These are phyloP conservation scores for Drosophila anceps DNA, from an alignment of 2,888 invertebrate species.

Conservation along the genomic window DNA sequence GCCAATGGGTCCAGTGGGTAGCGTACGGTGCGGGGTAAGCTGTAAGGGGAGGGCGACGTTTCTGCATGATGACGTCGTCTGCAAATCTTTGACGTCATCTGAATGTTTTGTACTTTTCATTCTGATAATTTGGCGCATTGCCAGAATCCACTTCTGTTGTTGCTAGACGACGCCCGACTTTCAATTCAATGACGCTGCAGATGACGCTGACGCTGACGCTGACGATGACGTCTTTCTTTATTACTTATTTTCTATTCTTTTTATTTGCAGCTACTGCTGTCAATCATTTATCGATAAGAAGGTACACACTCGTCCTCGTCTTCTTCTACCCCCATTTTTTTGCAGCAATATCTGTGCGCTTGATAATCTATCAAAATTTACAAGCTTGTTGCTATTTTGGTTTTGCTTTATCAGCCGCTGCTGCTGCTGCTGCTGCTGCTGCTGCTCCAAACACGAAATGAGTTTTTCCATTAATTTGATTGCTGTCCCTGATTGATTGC, in stretches of 20 bases:
- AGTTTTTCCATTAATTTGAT: slow-evolving; percentile 53
- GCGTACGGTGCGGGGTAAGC: not conserved
- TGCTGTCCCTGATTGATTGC: slow-evolving; percentile 49
- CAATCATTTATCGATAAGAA: slow-evolving; percentile 31
- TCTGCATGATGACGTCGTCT: slow-evolving; percentile 21
- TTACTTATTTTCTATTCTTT: not conserved
- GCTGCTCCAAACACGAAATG: slow-evolving; percentile 34
- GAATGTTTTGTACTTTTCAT: not conserved
- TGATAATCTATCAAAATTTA: slow-evolving; percentile 50
- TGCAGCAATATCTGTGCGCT: slow-evolving; percentile 6
- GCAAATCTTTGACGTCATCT: slow-evolving; percentile 35
- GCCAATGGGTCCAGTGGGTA: slow-evolving; percentile 28
- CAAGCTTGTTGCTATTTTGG: slow-evolving; percentile 30
- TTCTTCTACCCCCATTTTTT: not conserved
- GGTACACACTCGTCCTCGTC: not conserved
- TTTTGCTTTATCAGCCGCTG: slow-evolving; percentile 3
- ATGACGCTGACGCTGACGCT: slow-evolving; percentile 33
- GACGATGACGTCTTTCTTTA: slow-evolving; percentile 44
- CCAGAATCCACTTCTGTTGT: not conserved
- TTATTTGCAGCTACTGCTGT: not conserved
- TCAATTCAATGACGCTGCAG: slow-evolving; percentile 22
- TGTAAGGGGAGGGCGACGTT: not conserved
- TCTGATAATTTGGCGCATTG: slow-evolving; percentile 15
- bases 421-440: slow-evolving; percentile 4
- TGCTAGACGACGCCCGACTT: slow-evolving; percentile 6